Evolutionary conservation across 2,113 vertebrate genomes (phyloP).

Genomic region (Prinia subflava): DNA sequence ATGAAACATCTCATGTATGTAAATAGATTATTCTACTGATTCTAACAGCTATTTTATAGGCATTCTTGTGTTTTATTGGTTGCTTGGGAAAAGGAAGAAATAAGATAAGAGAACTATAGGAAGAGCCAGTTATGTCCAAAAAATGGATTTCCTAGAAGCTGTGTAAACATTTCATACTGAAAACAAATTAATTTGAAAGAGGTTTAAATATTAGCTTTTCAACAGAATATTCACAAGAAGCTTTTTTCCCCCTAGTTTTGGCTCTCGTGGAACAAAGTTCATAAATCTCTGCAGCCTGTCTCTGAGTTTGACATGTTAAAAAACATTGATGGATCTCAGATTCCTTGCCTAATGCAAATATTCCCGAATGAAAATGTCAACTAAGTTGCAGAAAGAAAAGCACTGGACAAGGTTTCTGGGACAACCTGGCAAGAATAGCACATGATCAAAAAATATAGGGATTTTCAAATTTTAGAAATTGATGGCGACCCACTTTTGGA

Average conservation of each 20-base stretch:
- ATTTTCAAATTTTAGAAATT: background rate
- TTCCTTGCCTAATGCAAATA: background rate
- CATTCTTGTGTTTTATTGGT: slow-evolving; percentile 32
- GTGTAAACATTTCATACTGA: background rate
- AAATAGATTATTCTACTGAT: slow-evolving; percentile 46
- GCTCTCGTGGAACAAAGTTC: background rate
- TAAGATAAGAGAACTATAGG: slow-evolving; percentile 14
- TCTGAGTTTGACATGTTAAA: background rate
- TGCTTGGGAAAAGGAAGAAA: slow-evolving; percentile 11
- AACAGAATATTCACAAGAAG: background rate
- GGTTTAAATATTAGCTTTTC: background rate
- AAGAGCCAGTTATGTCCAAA: background rate
- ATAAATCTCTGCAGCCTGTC: background rate
- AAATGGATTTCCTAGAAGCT: slow-evolving; percentile 27
- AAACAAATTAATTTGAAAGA: background rate
- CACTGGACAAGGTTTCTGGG: background rate
- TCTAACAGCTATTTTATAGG: background rate
- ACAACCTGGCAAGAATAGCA: background rate
- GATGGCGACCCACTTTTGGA: background rate
- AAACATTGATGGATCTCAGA: background rate
- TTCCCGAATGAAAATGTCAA: background rate
- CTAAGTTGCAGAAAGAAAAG: background rate
- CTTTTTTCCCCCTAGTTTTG: background rate
- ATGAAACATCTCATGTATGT: background rate
- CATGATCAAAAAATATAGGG: no score